Conservation (phyloP, 2,113 vertebrate genomes). For the Oncorhynchus tshawytscha region DNA sequence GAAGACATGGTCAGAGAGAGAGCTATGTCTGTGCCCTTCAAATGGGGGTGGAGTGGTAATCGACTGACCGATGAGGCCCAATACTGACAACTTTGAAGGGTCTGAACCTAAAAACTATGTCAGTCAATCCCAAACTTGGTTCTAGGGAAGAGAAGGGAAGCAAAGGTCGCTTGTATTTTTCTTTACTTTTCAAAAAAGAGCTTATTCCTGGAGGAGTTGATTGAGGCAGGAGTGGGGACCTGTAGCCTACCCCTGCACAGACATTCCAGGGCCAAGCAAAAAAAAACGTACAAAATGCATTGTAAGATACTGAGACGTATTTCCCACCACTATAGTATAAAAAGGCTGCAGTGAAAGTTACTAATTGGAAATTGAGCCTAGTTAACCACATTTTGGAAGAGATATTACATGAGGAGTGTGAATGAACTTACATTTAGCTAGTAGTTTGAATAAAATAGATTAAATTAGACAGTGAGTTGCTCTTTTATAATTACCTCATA, state of each 20-base stretch:
- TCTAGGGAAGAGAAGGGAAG: slow-evolving; percentile 30
- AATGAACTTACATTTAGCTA: too few relatives aligned
- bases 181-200: slow-evolving; percentile 51
- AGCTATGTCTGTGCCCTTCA: slow-evolving; percentile 35
- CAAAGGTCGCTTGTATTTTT: slow-evolving; percentile 35
- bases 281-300: not conserved
- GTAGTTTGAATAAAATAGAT: too few relatives aligned
- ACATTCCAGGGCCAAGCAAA: slow-evolving; percentile 3
- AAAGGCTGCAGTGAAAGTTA: not conserved
- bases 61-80: slow-evolving; percentile 47
- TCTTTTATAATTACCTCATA: too few relatives aligned
- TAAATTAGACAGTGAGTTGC: not conserved
- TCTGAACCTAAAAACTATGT: not conserved
- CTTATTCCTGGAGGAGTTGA: slow-evolving; percentile 36
- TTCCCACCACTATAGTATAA: not conserved
- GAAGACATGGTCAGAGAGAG: slow-evolving; percentile 34
- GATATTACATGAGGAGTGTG: slow-evolving; percentile 17
- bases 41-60: slow-evolving; percentile 31
- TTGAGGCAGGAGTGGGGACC: slow-evolving; percentile 16
- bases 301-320: not conserved
- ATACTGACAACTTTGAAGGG: too few relatives aligned
- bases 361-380: not conserved
- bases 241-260: not conserved
- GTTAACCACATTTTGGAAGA: not conserved
- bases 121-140: slow-evolving; percentile 38